phyloP scores from a whole-genome alignment of 2,797 vertebrate genomes.

The Atherinosoma microstoma region DNA sequence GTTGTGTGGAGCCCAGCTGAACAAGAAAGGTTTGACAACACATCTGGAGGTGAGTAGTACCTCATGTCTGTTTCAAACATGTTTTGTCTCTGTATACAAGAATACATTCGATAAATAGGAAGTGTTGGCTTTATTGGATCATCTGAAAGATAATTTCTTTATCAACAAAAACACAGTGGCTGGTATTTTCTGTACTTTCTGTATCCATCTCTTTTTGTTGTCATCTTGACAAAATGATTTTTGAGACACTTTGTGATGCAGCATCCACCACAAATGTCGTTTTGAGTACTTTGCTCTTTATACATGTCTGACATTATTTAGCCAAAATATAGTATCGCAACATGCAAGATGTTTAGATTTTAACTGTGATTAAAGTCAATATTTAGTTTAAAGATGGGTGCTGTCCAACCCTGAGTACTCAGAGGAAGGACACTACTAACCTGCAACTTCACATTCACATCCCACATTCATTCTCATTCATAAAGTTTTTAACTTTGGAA shows the following conservation, averaged over 20 bases:
- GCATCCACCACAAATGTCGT: not conserved
- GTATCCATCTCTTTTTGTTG: not conserved
- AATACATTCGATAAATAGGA: not conserved
- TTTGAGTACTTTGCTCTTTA: not conserved
- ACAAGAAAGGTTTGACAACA: not conserved
- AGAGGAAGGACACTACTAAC: no score
- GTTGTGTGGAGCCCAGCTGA: slow-evolving; percentile 11
- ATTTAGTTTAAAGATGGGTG: not conserved
- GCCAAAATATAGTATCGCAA: not conserved
- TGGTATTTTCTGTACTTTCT: not conserved
- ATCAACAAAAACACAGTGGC: not conserved
- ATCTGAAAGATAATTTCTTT: not conserved
- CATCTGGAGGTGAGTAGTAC: slow-evolving; percentile 18
- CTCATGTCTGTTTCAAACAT: slow-evolving; percentile 3
- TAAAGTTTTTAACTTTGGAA: not conserved
- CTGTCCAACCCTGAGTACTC: no score
- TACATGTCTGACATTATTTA: not conserved
- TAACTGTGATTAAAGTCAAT: not conserved
- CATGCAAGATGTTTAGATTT: not conserved
- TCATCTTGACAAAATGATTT: not conserved
- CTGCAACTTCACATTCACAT: no score
- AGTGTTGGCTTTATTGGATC: not conserved
- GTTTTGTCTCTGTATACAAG: not conserved
- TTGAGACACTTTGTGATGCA: not conserved
- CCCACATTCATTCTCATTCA: not conserved